These are phyloP conservation scores for Dusona sp. DNA, from an alignment of 2,888 invertebrate genomes.

Conservation along the genomic window DNA sequence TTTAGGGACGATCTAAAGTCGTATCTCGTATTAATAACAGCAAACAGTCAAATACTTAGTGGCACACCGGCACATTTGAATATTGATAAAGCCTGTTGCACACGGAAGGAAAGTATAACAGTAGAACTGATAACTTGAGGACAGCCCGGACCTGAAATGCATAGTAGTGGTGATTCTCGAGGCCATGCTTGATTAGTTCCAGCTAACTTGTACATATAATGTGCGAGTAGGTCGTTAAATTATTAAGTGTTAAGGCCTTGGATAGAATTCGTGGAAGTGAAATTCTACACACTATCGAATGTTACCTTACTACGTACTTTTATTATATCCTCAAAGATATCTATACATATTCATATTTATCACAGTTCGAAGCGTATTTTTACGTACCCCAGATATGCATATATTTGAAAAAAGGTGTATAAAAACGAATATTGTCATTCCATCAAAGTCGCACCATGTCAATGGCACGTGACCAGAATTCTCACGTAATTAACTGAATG, in stretches of 20 bases:
- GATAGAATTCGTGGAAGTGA: slow-evolving; percentile 41
- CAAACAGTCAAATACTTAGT: not conserved
- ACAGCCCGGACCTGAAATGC: not conserved
- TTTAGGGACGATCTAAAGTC: too few species aligned
- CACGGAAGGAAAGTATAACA: not conserved
- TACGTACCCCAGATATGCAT: not conserved
- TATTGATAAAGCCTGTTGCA: not conserved
- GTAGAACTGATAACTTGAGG: not conserved
- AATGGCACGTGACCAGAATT: too few species aligned
- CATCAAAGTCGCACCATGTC: too few species aligned
- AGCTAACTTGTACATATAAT: slow-evolving; percentile 7
- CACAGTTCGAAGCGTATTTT: not conserved
- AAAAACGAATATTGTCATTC: not conserved
- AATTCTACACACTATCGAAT: slow-evolving; percentile 1
- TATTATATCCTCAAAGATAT: not conserved
- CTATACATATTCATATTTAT: not conserved
- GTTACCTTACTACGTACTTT: not conserved
- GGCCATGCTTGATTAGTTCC: not conserved
- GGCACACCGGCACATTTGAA: not conserved
- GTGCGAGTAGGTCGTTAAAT: slow-evolving; percentile 22
- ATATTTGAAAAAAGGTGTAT: not conserved
- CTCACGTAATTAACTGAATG: not conserved
- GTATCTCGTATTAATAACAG: too few species aligned
- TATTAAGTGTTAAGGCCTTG: slow-evolving; percentile 33
- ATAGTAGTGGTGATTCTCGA: not conserved